Evolutionary conservation across 2,113 vertebrate species (phyloP), one percentile per base, ranked within the genome.

Genomic region (Xiphorhynchus elegans): DNA sequence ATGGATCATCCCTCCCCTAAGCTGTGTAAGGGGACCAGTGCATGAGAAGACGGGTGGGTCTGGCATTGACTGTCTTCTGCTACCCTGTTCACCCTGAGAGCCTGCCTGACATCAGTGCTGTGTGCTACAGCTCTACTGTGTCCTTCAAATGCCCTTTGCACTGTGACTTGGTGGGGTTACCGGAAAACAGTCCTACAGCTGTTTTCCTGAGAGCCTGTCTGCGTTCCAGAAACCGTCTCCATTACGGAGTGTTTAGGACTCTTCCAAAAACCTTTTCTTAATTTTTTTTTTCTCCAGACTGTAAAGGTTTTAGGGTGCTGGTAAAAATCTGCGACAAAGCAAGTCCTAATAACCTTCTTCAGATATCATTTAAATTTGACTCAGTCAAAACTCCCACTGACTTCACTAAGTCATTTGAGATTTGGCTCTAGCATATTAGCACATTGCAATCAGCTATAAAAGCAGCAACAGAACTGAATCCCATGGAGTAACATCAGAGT

Each of bases 361-460:
- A 89, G 60, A 56, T 60, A 47, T 35, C 4, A 46, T 88, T 90
- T 79, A 60, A 44, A 85, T 69, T 88, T 77, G 28, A 74, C 33
- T 84, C 25, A 37, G 13, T 73, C 31, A 63, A 40, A 84, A 78
- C 68, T 94, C 80, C 80, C 69, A 82, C 69, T 64, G 56, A 84
- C 25, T 97, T 93, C 63, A 53, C 16, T 26, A 69, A 89, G 17
- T 73, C 84, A 50, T 89, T 76, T 72, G 74, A 91, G 89, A 82
- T 87, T 87, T 92, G 56, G 21, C 26, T 1, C 11, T 72, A 44
- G 75, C 47, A 53, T 74, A 76, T 91, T 50, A 79, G 50, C 23
- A 69, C 40, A 50, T 35, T 90, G 89, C 91, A 90, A 63, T 69
- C 90, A 90, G 35, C 74, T 83, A 37, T 90, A 77, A 96, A 95